Evolutionary conservation across 2,113 vertebrate species (phyloP), one percentile per base, ranked within the genome.

Genomic region (Labeo catla): DNA sequence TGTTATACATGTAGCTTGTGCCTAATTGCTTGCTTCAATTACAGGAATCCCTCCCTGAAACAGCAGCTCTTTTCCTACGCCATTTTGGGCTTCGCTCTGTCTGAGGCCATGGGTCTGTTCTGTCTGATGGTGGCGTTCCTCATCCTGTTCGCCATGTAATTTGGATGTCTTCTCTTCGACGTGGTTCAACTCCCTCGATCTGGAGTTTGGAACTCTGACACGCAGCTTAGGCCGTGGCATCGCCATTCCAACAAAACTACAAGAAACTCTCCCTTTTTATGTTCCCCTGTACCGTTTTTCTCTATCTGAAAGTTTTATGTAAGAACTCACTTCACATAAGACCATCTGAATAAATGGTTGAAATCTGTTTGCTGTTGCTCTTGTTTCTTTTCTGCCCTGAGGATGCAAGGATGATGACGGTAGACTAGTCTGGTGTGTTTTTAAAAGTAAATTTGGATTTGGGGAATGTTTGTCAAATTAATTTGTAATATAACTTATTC

Each of bases 101-200:
- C 95, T 87, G 95, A 96, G 87, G 95, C 95, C 54, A 96, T 96
- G 95, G 95, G 95, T 83, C 94, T 96, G 21, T 96, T 96, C 91
- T 96, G 95, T 94, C 88, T 96, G 91, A 96, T 96, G 95, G 95
- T 96, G 93, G 95, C 95, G 2, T 96, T 96, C 92, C 94, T 96
- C 78, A 96, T 96, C 91, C 92, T 96, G 76, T 96, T 96, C 19
- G 95, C 95, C 90, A 95, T 96, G 95, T 96, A 92, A 93, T 63
- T 59, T 66, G 21, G 77, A 73, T 12, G 0, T 86, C 80, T 66
- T 59, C 43, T 90, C 61, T 76, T 79, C 80, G 66, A 84, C 54
- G 11, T 4, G 39, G 50, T 34, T 78, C 88, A 76, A 12, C 21
- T 43, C 86, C 70, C 76, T 65, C 68, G 23, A 81, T 39, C 52